A percentile compares a stretch with the other conserved stretches of the same genome.
Conservation (phyloP, 2,113 vertebrate species). For the Ammodramus savannarum region DNA sequence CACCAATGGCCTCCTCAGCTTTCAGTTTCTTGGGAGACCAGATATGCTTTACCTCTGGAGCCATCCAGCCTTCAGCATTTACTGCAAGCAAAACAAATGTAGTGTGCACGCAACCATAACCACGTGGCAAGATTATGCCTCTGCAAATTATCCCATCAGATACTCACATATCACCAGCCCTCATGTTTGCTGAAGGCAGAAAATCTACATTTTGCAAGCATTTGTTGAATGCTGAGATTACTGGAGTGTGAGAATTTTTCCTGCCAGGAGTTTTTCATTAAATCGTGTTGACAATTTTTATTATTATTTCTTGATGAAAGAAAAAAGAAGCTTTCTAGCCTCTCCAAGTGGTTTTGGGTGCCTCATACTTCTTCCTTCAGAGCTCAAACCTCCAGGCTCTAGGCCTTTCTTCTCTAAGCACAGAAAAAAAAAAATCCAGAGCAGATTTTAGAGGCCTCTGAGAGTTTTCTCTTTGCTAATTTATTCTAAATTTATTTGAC, state of each 20-base stretch:
- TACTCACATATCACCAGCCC: background rate
- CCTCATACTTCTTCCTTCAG: background rate
- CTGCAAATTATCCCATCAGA: background rate
- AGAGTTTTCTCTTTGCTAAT: background rate
- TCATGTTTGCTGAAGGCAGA: background rate
- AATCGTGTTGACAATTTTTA: background rate
- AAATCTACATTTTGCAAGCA: background rate
- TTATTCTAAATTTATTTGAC: background rate
- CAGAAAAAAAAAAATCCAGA: background rate
- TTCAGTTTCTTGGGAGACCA: background rate
- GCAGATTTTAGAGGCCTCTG: background rate
- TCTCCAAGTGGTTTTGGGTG: background rate
- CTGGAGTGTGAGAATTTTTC: background rate
- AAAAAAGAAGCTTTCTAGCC: background rate
- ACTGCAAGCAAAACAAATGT: conserved; percentile 25
- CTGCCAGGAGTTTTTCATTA: background rate
- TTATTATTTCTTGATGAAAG: background rate
- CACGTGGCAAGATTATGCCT: background rate
- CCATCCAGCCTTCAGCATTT: background rate
- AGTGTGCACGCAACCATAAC: background rate
- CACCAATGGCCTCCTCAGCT: background rate
- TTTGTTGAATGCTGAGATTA: background rate
- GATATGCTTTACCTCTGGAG: background rate
- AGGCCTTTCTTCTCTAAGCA: background rate
- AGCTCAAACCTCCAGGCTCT: background rate